Evolutionary conservation across 2,888 invertebrate species (phyloP).

Genomic region (Megaustenia siamemsis): DNA sequence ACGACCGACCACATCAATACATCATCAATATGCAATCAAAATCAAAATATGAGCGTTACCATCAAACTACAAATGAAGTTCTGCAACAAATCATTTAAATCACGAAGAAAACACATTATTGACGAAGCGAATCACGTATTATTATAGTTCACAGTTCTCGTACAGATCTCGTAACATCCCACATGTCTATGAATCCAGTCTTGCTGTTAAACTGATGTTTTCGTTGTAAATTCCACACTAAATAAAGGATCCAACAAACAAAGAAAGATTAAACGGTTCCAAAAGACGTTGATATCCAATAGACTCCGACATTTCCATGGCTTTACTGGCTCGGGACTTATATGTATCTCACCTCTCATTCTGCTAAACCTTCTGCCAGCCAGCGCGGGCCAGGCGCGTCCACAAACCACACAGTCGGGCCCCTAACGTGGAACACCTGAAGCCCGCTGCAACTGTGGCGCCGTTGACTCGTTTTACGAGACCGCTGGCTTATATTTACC

Average conservation of each 20-base stretch:
- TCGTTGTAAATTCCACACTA: not conserved
- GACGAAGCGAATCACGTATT: too few species aligned
- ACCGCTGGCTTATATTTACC: not conserved
- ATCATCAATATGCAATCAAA: too few species aligned
- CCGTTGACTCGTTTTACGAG: constrained; percentile 18
- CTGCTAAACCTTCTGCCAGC: not conserved
- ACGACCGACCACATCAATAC: too few species aligned
- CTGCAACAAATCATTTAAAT: too few species aligned
- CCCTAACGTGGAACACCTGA: not conserved
- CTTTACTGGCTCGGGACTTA: not conserved
- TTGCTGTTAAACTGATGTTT: too few species aligned
- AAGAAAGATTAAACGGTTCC: constrained; percentile 4
- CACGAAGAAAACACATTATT: too few species aligned
- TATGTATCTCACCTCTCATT: constrained; percentile 9
- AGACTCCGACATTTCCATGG: not conserved
- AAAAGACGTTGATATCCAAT: constrained; percentile 5
- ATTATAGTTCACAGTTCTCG: too few species aligned
- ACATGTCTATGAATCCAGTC: too few species aligned
- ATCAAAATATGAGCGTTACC: too few species aligned
- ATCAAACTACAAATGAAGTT: too few species aligned
- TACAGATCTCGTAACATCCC: too few species aligned
- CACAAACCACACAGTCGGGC: not conserved
- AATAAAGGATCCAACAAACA: not conserved
- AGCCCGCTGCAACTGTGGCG: not conserved
- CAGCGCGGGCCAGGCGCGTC: constrained; percentile 10